Base-by-base conservation (phyloP, 1,140 invertebrate species). In the Phymastichus coffea region DNA sequence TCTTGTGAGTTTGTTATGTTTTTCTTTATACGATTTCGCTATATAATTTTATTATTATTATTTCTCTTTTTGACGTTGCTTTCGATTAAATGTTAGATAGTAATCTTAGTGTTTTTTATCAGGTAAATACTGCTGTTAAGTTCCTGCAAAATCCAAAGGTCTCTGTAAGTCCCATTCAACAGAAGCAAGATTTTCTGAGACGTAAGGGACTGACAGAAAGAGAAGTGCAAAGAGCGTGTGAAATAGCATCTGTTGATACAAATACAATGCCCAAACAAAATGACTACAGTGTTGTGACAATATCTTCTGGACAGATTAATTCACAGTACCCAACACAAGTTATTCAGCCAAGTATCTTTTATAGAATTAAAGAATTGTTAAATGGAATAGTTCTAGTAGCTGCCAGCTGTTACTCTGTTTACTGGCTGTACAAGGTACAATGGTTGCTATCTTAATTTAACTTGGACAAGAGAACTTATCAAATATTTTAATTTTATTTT, bases 91-190 rank as follows among this genome's bases (percentile, higher is more conserved):
- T n/a, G n/a, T n/a, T n/a, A n/a, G n/a, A n/a, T n/a, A n/a, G n/a
- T n/a, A n/a, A n/a, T n/a, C n/a, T n/a, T 30, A 17, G 17, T 52
- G 4, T 28, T 20, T 38, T 28, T 1, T 23, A 26, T n/a, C 74
- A 92, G 91, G 85, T 95, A 53, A 85, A 84, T 56, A 93, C 92
- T 23, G 93, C 93, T 28, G 86, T 94, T 9, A 92, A 90, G 68
- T 95, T 95, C 80, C 76, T 95, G 30, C 85, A 88, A 74, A 93
- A 94, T 80, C 89, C 89, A 26, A 91, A 88, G 74, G 90, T 95
- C 3, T 82, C 84, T 38, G 76, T 82, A 53, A 92, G 87, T 71
- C 86, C 91, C 0, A 67, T 90, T 30, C 81, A 84, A 44, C 86
- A 91, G 66, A 93, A 91, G 70, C 86, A 90, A 71, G 82, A 86